Conservation (phyloP, 2,113 vertebrate species). For the Ctenomys sociabilis region DNA sequence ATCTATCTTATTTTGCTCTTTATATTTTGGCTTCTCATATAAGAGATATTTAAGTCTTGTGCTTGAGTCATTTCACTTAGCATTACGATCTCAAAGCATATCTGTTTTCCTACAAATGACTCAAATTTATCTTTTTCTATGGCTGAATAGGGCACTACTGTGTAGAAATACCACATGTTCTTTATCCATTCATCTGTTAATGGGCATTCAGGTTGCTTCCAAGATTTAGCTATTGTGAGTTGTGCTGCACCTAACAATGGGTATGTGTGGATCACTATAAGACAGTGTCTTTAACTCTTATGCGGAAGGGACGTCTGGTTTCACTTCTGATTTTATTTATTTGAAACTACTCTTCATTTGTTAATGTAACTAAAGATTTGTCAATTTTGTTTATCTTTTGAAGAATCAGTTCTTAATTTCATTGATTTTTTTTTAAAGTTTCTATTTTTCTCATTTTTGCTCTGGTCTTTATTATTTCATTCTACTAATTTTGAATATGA, state of each 20-base stretch:
- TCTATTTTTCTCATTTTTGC: not conserved
- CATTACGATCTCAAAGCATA: not conserved
- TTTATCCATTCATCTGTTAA: not conserved
- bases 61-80: not conserved
- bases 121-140: not conserved
- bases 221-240: not conserved
- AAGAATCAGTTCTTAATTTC: not conserved
- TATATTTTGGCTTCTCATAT: not conserved
- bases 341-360: not conserved
- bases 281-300: not conserved
- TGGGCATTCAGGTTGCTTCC: not conserved
- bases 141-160: not conserved
- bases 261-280: not conserved
- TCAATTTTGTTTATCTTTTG: not conserved
- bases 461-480: not conserved
- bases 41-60: not conserved
- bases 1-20: not conserved
- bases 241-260: not conserved
- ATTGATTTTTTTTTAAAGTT: not conserved
- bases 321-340: not conserved
- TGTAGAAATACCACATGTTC: not conserved
- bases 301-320: not conserved
- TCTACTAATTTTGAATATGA: not conserved
- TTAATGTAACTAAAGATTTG: not conserved
- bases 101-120: not conserved